A percentile compares a stretch with the other conserved stretches of the same genome.
Evolutionary conservation across 2,888 invertebrate genomes (phyloP).

Genomic region (Amiota minor): DNA sequence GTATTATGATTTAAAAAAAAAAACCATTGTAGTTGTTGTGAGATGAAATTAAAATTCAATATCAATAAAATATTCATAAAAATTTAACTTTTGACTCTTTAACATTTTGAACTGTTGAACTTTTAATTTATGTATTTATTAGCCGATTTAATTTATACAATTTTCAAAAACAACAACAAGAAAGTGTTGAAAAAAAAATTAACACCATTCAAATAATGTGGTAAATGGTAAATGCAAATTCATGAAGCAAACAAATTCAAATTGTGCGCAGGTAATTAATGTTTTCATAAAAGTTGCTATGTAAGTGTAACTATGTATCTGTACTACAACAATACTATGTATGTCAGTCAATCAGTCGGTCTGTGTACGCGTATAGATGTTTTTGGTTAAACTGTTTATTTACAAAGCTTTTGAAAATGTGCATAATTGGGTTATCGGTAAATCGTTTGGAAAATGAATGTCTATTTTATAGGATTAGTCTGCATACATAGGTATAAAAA

Average conservation of each 20-base stretch:
- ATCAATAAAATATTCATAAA: neutral
- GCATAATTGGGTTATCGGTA: constrained; percentile 57
- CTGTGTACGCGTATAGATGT: neutral
- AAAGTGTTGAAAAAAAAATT: neutral
- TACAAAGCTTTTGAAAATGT: constrained; percentile 46
- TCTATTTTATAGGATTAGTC: constrained; percentile 47
- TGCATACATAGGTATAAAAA: constrained; percentile 31
- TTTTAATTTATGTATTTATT: constrained; percentile 7
- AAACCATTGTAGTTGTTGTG: too few relatives aligned
- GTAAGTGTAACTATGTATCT: too few relatives aligned
- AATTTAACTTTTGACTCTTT: neutral
- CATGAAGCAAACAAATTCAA: constrained; percentile 10
- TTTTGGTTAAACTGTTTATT: constrained; percentile 35
- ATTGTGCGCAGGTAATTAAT: constrained; percentile 46
- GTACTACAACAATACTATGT: neutral
- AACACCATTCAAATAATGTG: too few relatives aligned
- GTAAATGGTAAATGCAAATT: constrained; percentile 15
- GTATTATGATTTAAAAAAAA: too few relatives aligned
- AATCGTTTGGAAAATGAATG: constrained; percentile 52
- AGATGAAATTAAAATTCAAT: neutral
- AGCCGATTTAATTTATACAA: constrained; percentile 28
- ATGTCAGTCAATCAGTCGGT: constrained; percentile 11
- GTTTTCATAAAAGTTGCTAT: constrained; percentile 39
- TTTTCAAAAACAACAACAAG: constrained; percentile 27
- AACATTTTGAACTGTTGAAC: constrained; percentile 7